Evolutionary conservation across 2,113 vertebrate species (phyloP), one percentile per base, ranked within the genome.

Genomic region (Chitala chitala): DNA sequence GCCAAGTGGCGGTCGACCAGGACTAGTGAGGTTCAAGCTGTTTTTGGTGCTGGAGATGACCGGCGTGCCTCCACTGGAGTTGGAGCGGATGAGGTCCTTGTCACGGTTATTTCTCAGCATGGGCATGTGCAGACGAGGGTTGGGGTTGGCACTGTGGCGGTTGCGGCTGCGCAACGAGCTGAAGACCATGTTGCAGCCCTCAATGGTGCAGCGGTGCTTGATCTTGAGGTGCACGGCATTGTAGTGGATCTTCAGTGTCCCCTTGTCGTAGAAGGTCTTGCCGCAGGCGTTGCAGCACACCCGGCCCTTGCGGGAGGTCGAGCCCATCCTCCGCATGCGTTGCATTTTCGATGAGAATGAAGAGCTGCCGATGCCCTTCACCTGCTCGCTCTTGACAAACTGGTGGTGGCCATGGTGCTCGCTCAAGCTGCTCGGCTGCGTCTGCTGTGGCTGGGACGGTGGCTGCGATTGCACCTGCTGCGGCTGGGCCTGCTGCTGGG

Each of bases 241-340:
- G 83, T 97, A 94, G 84, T 99, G 96, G 79, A 98, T 99, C 92
- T 99, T 99, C 77, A 99, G 91, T 0, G 96, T 99, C 78, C 96
- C 96, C 88, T 96, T 98, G 83, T 99, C 96, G 12, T 98, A 98
- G 83, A 99, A 99, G 2, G 95, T 97, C 87, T 99, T 98, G 61
- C 94, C 93, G 75, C 95, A 98, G 0, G 93, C 91, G 1, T 93
- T 93, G 80, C 96, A 99, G 86, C 93, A 94, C 69, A 97, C 95
- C 63, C 95, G 90, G 48, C 95, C 94, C 77, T 96, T 98, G 53
- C 90, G 85, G 0, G 91, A 93, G 38, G 91, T 89, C 0, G 90
- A 86, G 1, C 90, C 90, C 83, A 90, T 91, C 75, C 90, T 87
- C 48, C 89, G 88, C 88, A 93, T 92, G 56, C 90, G 88, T 78